These are phyloP conservation scores for Zaprionus taronus DNA, from an alignment of 1,140 invertebrate genomes.

Conservation along the genomic window DNA sequence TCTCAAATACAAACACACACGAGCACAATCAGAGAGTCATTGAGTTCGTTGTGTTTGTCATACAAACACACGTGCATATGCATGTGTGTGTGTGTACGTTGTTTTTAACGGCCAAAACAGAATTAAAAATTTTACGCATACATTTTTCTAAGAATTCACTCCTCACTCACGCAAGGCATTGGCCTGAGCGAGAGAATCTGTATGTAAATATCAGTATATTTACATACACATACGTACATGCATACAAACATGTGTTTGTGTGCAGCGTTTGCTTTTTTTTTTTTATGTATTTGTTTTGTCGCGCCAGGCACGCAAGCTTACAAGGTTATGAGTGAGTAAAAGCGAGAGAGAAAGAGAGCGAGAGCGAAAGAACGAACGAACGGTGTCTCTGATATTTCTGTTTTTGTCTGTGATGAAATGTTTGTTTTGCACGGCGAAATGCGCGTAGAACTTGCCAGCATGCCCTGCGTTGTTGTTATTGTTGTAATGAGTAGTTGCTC, in stretches of 20 bases:
- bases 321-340: conserved; percentile 12
- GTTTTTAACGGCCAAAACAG: conserved; percentile 82
- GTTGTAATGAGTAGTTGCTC: conserved; percentile 68
- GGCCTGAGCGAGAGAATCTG: conserved; percentile 52
- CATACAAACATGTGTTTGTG: conserved; percentile 21
- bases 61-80: conserved; percentile 2
- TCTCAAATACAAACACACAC: conserved; percentile 12
- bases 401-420: conserved; percentile 76
- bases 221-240: neutral
- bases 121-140: conserved; percentile 83
- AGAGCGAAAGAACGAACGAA: neutral
- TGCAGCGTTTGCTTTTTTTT: conserved; percentile 25
- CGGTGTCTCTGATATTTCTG: conserved; percentile 63
- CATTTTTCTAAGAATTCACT: conserved; percentile 76
- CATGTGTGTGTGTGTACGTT: conserved; percentile 60
- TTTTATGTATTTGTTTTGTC: conserved; percentile 74
- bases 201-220: conserved; percentile 30
- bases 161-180: conserved; percentile 69
- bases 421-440: conserved; percentile 82
- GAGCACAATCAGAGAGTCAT: conserved; percentile 7
- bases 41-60: conserved; percentile 9
- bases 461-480: conserved; percentile 49
- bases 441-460: conserved; percentile 67
- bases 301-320: conserved; percentile 53
- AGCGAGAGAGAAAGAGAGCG: conserved; percentile 20